These are phyloP conservation scores for Pangasius krempfi DNA, from an alignment of 2,797 vertebrate genomes.

Conservation along the genomic window DNA sequence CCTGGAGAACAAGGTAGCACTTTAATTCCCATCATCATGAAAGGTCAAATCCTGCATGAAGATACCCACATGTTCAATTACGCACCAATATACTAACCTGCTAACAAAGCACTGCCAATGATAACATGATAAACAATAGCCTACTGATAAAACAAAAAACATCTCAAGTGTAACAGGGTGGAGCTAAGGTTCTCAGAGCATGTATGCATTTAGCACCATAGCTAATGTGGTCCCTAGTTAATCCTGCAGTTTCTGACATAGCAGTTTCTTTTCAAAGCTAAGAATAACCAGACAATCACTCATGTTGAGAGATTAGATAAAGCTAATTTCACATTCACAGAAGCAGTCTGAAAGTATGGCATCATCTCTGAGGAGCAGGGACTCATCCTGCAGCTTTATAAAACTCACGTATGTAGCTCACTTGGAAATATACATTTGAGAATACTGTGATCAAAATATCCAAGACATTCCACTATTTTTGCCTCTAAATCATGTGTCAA, in stretches of 20 bases:
- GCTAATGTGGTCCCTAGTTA: constrained; percentile 65
- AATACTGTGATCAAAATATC: neutral
- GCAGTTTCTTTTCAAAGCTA: constrained; percentile 46
- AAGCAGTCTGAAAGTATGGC: neutral
- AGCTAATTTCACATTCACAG: constrained; percentile 40
- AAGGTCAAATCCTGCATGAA: constrained; percentile 15
- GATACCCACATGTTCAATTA: constrained; percentile 2
- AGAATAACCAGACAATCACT: constrained; percentile 42
- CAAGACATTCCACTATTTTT: neutral
- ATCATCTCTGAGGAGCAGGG: constrained; percentile 10
- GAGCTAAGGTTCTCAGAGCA: neutral
- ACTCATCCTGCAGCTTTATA: neutral
- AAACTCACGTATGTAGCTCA: neutral
- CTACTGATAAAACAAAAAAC: neutral
- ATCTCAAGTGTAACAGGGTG: neutral
- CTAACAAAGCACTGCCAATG: neutral
- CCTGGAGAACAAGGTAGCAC: constrained; percentile 92
- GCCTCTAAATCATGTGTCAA: neutral
- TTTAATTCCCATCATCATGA: neutral
- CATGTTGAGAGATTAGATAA: neutral
- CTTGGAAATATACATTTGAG: neutral
- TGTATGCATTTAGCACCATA: constrained; percentile 51
- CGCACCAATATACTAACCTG: neutral
- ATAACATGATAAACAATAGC: neutral
- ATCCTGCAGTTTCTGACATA: constrained; percentile 54